Evolutionary conservation across 1,140 invertebrate species (phyloP), one percentile per base, ranked within the genome.

Genomic region (Plectrocnemia conspersa): DNA sequence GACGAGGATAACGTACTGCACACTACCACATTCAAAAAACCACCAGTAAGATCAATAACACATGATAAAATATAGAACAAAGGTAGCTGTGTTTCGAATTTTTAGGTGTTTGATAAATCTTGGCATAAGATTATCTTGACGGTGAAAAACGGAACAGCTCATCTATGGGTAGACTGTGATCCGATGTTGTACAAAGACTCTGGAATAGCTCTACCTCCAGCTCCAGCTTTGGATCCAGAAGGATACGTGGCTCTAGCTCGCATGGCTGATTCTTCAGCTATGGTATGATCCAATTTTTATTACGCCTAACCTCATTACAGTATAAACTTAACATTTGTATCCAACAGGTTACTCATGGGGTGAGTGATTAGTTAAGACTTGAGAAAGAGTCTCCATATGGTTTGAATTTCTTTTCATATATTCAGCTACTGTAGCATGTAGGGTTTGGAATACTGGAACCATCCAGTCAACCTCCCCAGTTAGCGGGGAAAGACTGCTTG

Each of bases 101-200:
- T 54, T 15, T 32, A 84, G 82, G 69, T 88, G 16, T 88, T 89
- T 64, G 84, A 88, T 65, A 79, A 77, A 59, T 74, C 80, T 41
- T 89, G 87, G 87, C 86, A 89, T 62, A 89, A 90, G 72, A 74
- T 91, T 11, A 82, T 88, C 65, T 76, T 89, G 57, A 83, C 84
- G 18, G 79, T 88, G 2, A 82, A 77, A 50, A 68, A 77, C 53
- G 79, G 86, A 44, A 71, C 71, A 52, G 78, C 84, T 0, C 67
- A 79, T n/a, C 66, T 89, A 4, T 86, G 85, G 66, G 67, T 88
- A 1, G 87, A 91, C 66, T 91, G 88, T 64, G 70, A 57, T 44
- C 62, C 62, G 13, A 58, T 78, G 45, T 19, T 64, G 67, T 5
- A 68, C 78, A 25, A 35, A 9, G 52, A 48, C 11, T 18, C 42